Percentiles rank a stretch among this genome's conserved stretches.
Evolutionary conservation across 2,113 vertebrate genomes (phyloP).

Genomic region (Spea bombifrons): DNA sequence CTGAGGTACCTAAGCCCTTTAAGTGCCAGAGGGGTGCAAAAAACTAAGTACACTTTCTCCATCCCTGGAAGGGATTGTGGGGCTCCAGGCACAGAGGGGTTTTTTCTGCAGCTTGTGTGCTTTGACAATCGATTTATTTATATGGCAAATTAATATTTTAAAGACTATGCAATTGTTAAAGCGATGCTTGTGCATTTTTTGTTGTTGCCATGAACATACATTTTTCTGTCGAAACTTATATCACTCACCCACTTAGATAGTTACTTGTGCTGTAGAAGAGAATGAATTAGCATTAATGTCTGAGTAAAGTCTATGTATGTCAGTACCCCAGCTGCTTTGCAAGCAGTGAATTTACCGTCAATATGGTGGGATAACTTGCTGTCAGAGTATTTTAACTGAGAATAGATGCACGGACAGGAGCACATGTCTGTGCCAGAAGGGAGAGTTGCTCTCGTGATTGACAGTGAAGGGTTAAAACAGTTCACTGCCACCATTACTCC

Average conservation of each 20-base stretch:
- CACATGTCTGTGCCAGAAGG: too few species aligned
- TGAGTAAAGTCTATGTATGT: slow-evolving; percentile 9
- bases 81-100: too few species aligned
- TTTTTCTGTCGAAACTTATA: slow-evolving; percentile 3
- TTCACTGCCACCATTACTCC: background rate
- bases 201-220: slow-evolving; percentile 3
- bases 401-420: too few species aligned
- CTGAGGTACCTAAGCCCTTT: background rate
- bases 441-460: too few species aligned
- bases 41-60: too few species aligned
- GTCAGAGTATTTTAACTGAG: background rate
- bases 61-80: too few species aligned
- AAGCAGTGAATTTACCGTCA: slow-evolving; percentile 13
- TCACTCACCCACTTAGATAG: background rate
- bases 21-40: too few species aligned
- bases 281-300: slow-evolving; percentile 7
- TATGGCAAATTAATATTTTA: slow-evolving; percentile 23
- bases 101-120: slow-evolving; percentile 13
- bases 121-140: slow-evolving; percentile 47
- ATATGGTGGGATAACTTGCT: background rate
- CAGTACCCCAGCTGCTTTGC: slow-evolving; percentile 11
- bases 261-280: background rate
- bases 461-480: too few species aligned
- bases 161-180: slow-evolving; percentile 43
- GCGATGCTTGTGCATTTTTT: slow-evolving; percentile 21